phyloP scores from a whole-genome alignment of 1,140 invertebrate species.

The Brachionus rubens region DNA sequence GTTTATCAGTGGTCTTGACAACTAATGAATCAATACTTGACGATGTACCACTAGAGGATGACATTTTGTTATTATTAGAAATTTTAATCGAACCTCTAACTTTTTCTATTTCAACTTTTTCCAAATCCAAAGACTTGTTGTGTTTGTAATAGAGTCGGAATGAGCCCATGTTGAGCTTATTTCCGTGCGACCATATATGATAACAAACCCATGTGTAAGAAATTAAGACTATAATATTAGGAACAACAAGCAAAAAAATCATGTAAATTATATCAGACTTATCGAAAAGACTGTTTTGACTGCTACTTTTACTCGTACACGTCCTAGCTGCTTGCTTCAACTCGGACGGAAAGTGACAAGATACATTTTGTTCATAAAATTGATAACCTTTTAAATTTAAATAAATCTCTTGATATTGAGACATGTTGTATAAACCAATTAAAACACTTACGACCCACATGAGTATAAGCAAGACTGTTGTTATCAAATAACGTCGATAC shows the following conservation, averaged over 20 bases:
- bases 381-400: background rate
- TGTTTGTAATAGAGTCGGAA: constrained; percentile 20
- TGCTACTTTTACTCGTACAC: background rate
- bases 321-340: background rate
- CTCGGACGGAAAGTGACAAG: constrained; percentile 11
- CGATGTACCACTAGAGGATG: background rate
- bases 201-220: constrained; percentile 29
- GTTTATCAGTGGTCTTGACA: background rate
- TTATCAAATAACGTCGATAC: constrained; percentile 36
- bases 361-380: constrained; percentile 26
- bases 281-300: background rate
- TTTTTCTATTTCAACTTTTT: background rate
- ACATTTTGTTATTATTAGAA: background rate
- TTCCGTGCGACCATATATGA: constrained; percentile 42
- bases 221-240: constrained; percentile 23
- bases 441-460: background rate
- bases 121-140: background rate
- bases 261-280: constrained; percentile 40
- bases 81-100: background rate
- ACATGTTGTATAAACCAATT: constrained; percentile 31
- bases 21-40: background rate
- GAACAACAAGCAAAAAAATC: constrained; percentile 19
- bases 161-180: constrained; percentile 10
- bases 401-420: background rate
- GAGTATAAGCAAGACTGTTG: background rate